These are phyloP conservation scores for Mesorhabditis sp. DNA, from an alignment of 2,888 invertebrate species.

Conservation along the genomic window DNA sequence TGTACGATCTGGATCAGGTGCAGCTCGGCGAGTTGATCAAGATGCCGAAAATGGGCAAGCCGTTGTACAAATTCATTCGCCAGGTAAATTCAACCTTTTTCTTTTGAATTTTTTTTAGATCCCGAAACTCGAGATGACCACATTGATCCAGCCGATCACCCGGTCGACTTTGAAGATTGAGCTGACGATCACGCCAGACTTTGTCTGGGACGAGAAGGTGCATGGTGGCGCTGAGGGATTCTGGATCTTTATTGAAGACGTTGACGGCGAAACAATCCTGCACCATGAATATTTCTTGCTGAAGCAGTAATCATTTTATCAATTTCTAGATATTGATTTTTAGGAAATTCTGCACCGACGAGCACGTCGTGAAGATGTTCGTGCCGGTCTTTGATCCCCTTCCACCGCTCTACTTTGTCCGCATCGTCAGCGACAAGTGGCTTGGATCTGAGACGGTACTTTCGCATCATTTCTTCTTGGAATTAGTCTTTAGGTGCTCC, in stretches of 20 bases:
- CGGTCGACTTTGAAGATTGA: constrained; percentile 82
- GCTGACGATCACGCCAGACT: constrained; percentile 93
- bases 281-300: constrained; percentile 93
- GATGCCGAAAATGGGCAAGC: constrained; percentile 86
- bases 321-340: constrained; percentile 14
- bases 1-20: constrained; percentile 92
- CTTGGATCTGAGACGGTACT: constrained; percentile 57
- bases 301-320: constrained; percentile 65
- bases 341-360: constrained; percentile 85
- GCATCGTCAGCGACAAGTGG: constrained; percentile 66
- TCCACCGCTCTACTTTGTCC: constrained; percentile 93
- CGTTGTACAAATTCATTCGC: constrained; percentile 89
- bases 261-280: constrained; percentile 70
- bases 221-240: constrained; percentile 68
- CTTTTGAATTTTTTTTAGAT: constrained; percentile 62
- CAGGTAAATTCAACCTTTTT: constrained; percentile 63
- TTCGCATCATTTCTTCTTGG: neutral
- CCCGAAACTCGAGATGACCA: constrained; percentile 89
- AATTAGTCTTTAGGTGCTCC: constrained; percentile 64
- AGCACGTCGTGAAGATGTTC: constrained; percentile 93
- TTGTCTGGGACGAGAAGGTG: constrained; percentile 93
- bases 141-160: constrained; percentile 96
- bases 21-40: constrained; percentile 88
- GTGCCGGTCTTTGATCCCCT: constrained; percentile 97
- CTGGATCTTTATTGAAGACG: constrained; percentile 69